phyloP scores from a whole-genome alignment of 1,140 invertebrate genomes.

The Neodiprion fabricii region DNA sequence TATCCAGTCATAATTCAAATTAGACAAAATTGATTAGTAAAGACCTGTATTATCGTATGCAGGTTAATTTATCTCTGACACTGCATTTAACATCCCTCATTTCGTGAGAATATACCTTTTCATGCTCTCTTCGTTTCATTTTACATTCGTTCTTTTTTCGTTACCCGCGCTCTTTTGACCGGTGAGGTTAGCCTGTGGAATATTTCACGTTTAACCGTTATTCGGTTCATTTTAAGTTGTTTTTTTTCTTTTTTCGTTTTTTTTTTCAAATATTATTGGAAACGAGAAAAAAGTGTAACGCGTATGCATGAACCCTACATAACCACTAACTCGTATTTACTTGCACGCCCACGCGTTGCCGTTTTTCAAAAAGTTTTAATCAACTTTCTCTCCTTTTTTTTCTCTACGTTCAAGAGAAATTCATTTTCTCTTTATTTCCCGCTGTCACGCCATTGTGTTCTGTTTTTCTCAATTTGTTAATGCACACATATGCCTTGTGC shows the following conservation, averaged over 20 bases:
- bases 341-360: neutral
- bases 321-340: neutral
- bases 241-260: neutral
- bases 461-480: too few species aligned
- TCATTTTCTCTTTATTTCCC: too few species aligned
- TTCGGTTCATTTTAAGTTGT: neutral
- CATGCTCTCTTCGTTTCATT: neutral
- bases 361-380: neutral
- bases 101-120: too few species aligned
- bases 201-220: neutral
- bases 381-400: neutral
- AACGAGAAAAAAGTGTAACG: neutral
- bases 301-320: neutral
- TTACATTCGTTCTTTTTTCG: neutral
- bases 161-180: neutral
- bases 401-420: too few species aligned
- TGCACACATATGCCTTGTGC: too few species aligned
- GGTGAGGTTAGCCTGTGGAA: neutral
- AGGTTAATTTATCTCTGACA: too few species aligned
- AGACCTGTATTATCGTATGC: too few species aligned
- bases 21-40: too few species aligned
- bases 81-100: too few species aligned
- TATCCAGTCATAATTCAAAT: too few species aligned
- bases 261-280: neutral
- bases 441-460: too few species aligned